A percentile compares a stretch with the other conserved stretches of the same genome.
Evolutionary conservation across 2,888 invertebrate genomes (phyloP).

Genomic region (Tipula helvola): DNA sequence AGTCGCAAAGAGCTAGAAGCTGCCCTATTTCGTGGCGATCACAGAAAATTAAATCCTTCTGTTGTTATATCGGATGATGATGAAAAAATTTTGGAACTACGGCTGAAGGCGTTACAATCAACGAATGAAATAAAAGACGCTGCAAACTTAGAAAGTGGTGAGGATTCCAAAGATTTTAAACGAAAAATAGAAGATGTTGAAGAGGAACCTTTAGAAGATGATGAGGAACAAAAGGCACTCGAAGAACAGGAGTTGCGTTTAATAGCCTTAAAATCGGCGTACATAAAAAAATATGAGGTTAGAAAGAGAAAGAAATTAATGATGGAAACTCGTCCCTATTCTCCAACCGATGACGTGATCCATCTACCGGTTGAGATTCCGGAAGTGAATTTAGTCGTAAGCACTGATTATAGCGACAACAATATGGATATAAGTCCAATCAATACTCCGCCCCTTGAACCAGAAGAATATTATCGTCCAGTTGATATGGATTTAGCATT

Average conservation of each 20-base stretch:
- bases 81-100: not conserved
- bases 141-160: not conserved
- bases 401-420: slow-evolving; percentile 13
- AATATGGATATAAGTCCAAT: slow-evolving; percentile 31
- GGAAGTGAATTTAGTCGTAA: not conserved
- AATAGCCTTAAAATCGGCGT: slow-evolving; percentile 33
- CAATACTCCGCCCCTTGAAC: slow-evolving; percentile 23
- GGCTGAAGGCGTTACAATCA: not conserved
- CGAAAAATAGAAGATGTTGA: not conserved
- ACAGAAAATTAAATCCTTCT: not conserved
- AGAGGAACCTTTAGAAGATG: not conserved
- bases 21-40: not conserved
- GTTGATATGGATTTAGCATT: slow-evolving; percentile 34
- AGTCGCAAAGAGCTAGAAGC: not conserved
- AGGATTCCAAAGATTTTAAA: not conserved
- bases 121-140: not conserved
- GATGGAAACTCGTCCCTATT: slow-evolving; percentile 28
- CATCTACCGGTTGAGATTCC: not conserved
- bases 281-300: slow-evolving; percentile 29
- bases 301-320: slow-evolving; percentile 27
- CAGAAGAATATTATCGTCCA: slow-evolving; percentile 16
- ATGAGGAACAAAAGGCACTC: slow-evolving; percentile 18
- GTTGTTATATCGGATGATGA: not conserved
- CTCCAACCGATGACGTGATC: slow-evolving; percentile 27
- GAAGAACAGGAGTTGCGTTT: slow-evolving; percentile 29